A percentile compares a stretch with the other conserved stretches of the same genome.
These are phyloP conservation scores for Tanypteryx hageni DNA, from an alignment of 2,888 invertebrate genomes.

Conservation along the genomic window DNA sequence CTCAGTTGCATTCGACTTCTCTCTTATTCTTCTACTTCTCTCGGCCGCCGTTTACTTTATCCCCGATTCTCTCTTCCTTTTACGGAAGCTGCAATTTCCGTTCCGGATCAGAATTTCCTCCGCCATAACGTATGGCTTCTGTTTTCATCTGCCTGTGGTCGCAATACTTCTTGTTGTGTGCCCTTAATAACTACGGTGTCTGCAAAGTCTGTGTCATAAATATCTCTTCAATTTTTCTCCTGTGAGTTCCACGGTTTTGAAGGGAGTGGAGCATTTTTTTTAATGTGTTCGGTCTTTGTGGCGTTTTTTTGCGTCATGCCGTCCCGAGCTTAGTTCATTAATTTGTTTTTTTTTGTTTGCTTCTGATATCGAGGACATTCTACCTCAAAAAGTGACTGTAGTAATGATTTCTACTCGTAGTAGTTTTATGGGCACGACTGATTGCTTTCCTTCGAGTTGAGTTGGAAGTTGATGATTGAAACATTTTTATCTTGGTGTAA, in stretches of 20 bases:
- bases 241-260: background rate
- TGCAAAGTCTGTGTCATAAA: background rate
- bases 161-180: background rate
- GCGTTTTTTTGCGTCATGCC: background rate
- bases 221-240: background rate
- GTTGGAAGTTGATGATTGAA: background rate
- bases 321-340: background rate
- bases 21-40: too few relatives aligned
- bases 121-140: background rate
- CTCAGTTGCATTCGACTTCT: too few relatives aligned
- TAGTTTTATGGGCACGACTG: background rate
- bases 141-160: background rate
- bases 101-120: background rate
- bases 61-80: background rate
- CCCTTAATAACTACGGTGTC: background rate
- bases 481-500: background rate
- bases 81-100: background rate
- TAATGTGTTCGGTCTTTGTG: background rate
- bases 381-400: background rate
- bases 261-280: background rate
- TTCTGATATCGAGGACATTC: background rate
- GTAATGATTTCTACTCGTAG: background rate
- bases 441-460: background rate
- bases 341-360: background rate
- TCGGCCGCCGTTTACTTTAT: too few relatives aligned